A percentile compares a stretch with the other conserved stretches of the same genome.
phyloP scores from a whole-genome alignment of 2,797 vertebrate genomes.

The Hyperoplus immaculatus region DNA sequence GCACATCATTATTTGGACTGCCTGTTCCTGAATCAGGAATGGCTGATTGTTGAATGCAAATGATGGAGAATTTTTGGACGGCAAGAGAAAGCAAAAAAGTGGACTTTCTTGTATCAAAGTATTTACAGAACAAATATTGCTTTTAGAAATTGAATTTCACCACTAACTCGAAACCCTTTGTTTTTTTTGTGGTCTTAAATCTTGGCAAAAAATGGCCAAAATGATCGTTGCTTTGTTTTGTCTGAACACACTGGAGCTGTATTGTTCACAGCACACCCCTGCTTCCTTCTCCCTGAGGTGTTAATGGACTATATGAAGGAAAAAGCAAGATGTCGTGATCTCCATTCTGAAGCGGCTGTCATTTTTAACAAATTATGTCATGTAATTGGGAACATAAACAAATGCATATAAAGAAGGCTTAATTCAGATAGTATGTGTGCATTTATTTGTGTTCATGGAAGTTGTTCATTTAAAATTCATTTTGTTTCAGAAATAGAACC shows the following conservation, averaged over 20 bases:
- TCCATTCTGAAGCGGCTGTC: neutral
- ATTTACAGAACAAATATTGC: constrained; percentile 24
- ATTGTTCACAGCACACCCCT: constrained; percentile 6
- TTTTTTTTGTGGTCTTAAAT: constrained; percentile 13
- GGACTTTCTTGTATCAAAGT: constrained; percentile 26
- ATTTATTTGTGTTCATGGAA: constrained; percentile 51
- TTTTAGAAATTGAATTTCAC: constrained; percentile 18
- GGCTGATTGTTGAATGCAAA: constrained; percentile 33
- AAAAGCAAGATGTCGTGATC: neutral
- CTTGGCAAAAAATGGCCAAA: neutral
- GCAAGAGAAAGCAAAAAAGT: constrained; percentile 20
- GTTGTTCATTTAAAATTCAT: constrained; percentile 4
- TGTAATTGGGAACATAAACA: constrained; percentile 28
- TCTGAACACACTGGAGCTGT: constrained; percentile 62
- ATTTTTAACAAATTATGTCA: neutral
- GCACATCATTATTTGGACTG: constrained; percentile 41
- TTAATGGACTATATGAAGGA: constrained; percentile 13
- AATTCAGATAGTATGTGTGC: constrained; percentile 17
- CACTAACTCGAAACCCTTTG: constrained; percentile 16
- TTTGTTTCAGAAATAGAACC: constrained; percentile 44
- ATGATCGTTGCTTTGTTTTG: constrained; percentile 10
- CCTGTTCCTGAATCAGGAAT: constrained; percentile 84
- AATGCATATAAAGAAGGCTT: constrained; percentile 18
- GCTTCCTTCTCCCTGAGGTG: constrained; percentile 28
- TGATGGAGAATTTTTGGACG: constrained; percentile 29